These are phyloP conservation scores for Zelostemma sp. DNA, from an alignment of 1,140 invertebrate species.

Conservation along the genomic window DNA sequence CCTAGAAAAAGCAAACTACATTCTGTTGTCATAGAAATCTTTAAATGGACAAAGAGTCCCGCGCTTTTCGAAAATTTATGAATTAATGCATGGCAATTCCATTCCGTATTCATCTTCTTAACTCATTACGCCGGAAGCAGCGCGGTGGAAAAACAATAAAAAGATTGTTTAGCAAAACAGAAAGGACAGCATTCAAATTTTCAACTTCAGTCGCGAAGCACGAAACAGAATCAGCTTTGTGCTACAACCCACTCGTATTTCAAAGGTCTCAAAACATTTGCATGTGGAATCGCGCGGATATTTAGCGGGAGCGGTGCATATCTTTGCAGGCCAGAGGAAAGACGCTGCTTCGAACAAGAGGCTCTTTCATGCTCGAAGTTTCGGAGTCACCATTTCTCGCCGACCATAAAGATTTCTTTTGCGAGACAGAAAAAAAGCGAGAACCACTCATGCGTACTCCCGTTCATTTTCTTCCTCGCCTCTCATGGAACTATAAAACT, in stretches of 20 bases:
- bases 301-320: constrained; percentile 21
- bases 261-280: constrained; percentile 28
- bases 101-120: neutral
- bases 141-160: neutral
- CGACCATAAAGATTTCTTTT: constrained; percentile 51
- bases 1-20: too few species aligned
- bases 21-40: neutral
- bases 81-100: neutral
- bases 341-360: constrained; percentile 54
- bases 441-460: neutral
- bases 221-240: constrained; percentile 24
- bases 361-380: constrained; percentile 57
- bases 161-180: constrained; percentile 2
- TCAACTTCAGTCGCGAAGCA: neutral
- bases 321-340: constrained; percentile 22
- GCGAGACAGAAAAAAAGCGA: constrained; percentile 28
- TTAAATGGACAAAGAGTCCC: neutral
- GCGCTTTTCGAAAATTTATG: neutral
- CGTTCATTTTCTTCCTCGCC: neutral
- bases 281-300: constrained; percentile 23
- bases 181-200: constrained; percentile 24
- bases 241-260: constrained; percentile 18
- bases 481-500: constrained; percentile 48
- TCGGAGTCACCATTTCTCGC: constrained; percentile 34
- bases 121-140: neutral